phyloP scores from a whole-genome alignment of 2,113 vertebrate genomes.

The Lagopus muta region DNA sequence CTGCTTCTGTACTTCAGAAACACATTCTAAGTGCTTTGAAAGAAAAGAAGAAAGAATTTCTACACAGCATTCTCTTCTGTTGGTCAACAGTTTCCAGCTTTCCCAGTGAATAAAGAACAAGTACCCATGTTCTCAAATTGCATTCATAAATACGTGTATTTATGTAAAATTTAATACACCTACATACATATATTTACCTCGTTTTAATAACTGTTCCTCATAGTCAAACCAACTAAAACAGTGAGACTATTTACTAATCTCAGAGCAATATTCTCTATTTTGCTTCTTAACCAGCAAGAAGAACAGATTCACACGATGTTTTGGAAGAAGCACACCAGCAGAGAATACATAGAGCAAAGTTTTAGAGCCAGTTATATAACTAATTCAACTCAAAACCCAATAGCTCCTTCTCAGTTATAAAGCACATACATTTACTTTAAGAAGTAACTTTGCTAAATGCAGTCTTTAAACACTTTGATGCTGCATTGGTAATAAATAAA shows the following conservation, averaged over 20 bases:
- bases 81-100: background rate
- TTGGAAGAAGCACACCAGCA: fast-evolving
- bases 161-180: background rate
- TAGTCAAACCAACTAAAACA: background rate
- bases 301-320: background rate
- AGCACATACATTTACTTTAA: background rate
- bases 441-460: background rate
- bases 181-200: background rate
- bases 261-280: background rate
- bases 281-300: background rate
- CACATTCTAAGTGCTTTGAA: background rate
- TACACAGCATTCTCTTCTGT: background rate
- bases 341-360: background rate
- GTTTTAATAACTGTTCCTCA: background rate
- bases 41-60: constrained; percentile 37
- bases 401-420: background rate
- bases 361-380: background rate
- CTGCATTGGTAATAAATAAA: background rate
- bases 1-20: background rate
- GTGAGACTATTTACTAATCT: background rate
- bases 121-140: background rate
- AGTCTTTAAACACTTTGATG: background rate
- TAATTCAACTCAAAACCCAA: background rate
- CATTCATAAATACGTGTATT: background rate
- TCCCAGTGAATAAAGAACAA: background rate